Base-by-base conservation (phyloP, 1,140 invertebrate genomes). In the Leptinotarsa lineolata region DNA sequence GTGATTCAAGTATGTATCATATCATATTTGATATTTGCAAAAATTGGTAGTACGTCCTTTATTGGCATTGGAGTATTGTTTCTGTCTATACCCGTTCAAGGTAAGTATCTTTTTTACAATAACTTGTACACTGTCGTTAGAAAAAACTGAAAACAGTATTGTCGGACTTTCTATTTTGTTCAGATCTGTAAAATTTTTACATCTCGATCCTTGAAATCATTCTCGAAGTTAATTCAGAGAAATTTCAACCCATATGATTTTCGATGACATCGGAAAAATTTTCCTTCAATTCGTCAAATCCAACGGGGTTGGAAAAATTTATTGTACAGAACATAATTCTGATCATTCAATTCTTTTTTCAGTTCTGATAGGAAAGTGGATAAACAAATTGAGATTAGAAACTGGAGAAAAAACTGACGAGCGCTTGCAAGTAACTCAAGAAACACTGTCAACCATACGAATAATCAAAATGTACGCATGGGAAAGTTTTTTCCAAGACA, bases 381-480 rank as follows among this genome's bases (percentile, higher is more conserved):
- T 63, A 16, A 63, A 30, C 24, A 63, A 21, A 20, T 21, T 63
- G 16, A 45, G 81, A 70, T 61, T 80, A 2, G 75, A 77, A 72
- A 72, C 74, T 4, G 77, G 77, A 13, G 58, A 71, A 59, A 81
- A 78, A 21, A 96, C 94, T 0, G 95, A 97, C 85, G 89, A 94
- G 77, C 84, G 95, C 16, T 91, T 97, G 1, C 86, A 92, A 61
- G 80, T 95, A 8, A 96, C 95, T 87, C 95, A 94, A 81, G 95
- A 97, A 82, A 92, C 96, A 15, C 90, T 96, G 20, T 88, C 88
- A 58, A 92, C 91, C 18, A 92, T 93, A 39, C 90, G 92, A 74
- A 90, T 92, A 2, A 95, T 93, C 30, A 97, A 97, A 85, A 95
- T 97, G 93, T 95, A 95, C 81, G 90, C 92, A 0, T 96, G 94